Conservation (phyloP, 2,797 vertebrate species). For the Hapalemur alaotrensis region DNA sequence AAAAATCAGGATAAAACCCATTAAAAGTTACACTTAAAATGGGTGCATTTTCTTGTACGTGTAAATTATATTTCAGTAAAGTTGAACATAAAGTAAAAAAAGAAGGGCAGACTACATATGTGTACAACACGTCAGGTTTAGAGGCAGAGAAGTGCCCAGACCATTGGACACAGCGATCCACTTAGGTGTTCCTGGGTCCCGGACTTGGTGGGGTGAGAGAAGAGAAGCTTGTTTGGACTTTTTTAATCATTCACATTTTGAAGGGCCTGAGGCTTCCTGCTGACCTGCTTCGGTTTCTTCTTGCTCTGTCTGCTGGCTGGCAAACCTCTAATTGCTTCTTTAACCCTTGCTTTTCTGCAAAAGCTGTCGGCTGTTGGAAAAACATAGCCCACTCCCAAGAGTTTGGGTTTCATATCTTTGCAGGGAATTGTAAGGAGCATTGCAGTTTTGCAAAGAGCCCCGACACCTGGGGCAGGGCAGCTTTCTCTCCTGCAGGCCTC, state of each 20-base stretch:
- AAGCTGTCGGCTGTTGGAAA: background rate
- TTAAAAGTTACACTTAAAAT: background rate
- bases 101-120: background rate
- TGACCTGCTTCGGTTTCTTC: background rate
- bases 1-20: background rate
- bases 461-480: background rate
- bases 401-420: background rate
- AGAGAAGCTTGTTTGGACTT: background rate
- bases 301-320: background rate
- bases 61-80: background rate
- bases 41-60: background rate
- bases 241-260: background rate
- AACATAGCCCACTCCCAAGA: too few species aligned
- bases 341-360: constrained; percentile 20
- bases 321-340: constrained; percentile 19
- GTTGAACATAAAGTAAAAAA: background rate
- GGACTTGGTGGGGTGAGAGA: background rate
- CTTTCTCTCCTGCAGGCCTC: background rate
- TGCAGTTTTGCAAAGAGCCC: background rate
- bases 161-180: too few species aligned
- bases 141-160: background rate
- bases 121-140: background rate
- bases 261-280: background rate
- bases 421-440: background rate
- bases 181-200: background rate